phyloP scores from a whole-genome alignment of 2,113 vertebrate species.

The Lichenostomus cassidix region DNA sequence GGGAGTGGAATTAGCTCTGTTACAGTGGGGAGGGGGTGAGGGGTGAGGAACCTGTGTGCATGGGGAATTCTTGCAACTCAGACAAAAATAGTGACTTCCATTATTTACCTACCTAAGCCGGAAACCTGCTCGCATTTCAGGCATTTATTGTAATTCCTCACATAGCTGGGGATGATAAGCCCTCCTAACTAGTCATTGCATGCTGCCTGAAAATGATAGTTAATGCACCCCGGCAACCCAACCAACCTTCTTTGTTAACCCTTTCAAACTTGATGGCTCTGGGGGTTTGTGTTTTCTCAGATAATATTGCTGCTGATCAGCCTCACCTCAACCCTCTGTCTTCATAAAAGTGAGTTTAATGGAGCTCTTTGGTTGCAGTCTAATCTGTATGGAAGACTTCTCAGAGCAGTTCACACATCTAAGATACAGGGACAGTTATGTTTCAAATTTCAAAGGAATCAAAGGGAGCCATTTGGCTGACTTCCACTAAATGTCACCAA shows the following conservation, averaged over 20 bases:
- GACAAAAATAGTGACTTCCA: slow-evolving; percentile 63
- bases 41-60: neutral
- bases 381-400: slow-evolving; percentile 48
- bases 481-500: slow-evolving; percentile 44
- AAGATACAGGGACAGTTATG: slow-evolving; percentile 26
- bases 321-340: slow-evolving; percentile 45
- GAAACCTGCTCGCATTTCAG: slow-evolving; percentile 61
- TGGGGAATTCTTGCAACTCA: slow-evolving; percentile 28
- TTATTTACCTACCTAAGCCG: slow-evolving; percentile 53
- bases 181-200: slow-evolving; percentile 52
- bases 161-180: slow-evolving; percentile 63
- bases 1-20: neutral
- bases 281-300: neutral
- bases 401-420: slow-evolving; percentile 42
- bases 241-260: slow-evolving; percentile 43
- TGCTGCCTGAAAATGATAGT: slow-evolving; percentile 58
- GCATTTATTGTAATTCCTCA: slow-evolving; percentile 64
- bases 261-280: neutral
- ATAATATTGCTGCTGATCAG: neutral
- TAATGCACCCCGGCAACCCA: slow-evolving; percentile 39
- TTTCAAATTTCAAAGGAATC: slow-evolving; percentile 61
- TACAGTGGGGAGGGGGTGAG: slow-evolving; percentile 1
- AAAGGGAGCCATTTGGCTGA: slow-evolving; percentile 2
- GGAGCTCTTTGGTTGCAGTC: slow-evolving; percentile 10
- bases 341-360: slow-evolving; percentile 46